Conservation (phyloP, 2,797 vertebrate species). For the Gymnothorax javanicus region DNA sequence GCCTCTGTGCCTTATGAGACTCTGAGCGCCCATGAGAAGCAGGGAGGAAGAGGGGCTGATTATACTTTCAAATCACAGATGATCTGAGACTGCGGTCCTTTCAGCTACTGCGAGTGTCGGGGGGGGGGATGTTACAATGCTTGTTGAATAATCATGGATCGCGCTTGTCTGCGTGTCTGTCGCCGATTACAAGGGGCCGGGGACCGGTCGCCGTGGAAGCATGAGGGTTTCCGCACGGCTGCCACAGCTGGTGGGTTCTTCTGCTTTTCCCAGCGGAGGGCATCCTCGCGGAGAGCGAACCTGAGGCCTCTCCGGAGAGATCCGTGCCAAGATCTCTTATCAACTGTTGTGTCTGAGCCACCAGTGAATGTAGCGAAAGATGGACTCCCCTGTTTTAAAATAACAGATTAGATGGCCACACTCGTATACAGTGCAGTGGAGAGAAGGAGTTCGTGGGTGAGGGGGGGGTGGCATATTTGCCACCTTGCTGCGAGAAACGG, state of each 20-base stretch:
- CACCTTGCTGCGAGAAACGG: constrained; percentile 1
- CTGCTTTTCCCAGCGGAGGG: background rate
- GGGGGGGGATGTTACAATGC: background rate
- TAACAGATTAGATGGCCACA: background rate
- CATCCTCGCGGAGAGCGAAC: too few species aligned
- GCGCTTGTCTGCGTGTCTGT: background rate
- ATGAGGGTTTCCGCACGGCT: background rate
- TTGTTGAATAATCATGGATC: constrained; percentile 29
- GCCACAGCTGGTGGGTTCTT: background rate
- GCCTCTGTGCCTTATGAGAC: background rate
- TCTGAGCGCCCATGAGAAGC: background rate
- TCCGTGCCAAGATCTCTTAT: constrained; percentile 27
- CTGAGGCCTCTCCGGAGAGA: background rate
- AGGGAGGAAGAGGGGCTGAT: constrained; percentile 29
- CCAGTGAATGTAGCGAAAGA: constrained; percentile 31
- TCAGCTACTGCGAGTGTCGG: background rate
- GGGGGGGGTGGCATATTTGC: background rate
- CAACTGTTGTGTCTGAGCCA: constrained; percentile 40
- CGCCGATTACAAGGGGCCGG: background rate
- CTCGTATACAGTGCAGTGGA: background rate
- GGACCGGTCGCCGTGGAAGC: background rate
- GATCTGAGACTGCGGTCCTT: constrained; percentile 37
- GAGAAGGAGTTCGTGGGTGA: background rate
- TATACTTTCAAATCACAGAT: constrained; percentile 51
- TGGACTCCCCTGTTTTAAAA: background rate